A percentile compares a stretch with the other conserved stretches of the same genome.
These are phyloP conservation scores for Centropyge bicolor DNA, from an alignment of 2,797 vertebrate species.

Conservation along the genomic window DNA sequence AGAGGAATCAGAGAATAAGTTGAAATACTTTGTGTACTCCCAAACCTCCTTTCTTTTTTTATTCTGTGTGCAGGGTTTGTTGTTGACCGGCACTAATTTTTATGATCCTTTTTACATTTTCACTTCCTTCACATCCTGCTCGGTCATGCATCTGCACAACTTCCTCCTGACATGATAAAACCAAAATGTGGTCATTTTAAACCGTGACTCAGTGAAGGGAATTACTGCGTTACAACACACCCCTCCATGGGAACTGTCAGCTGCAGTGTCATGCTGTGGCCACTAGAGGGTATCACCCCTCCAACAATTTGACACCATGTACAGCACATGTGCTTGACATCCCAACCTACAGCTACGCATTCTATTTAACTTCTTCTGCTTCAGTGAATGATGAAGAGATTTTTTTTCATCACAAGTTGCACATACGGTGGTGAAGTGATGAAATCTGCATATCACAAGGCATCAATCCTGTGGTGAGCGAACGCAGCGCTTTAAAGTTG, in stretches of 20 bases:
- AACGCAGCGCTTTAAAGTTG: slow-evolving; percentile 26
- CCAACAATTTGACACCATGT: slow-evolving; percentile 33
- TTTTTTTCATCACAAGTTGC: not conserved
- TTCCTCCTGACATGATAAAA: slow-evolving; percentile 24
- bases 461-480: slow-evolving; percentile 7
- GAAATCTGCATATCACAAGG: slow-evolving; percentile 7
- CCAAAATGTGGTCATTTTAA: not conserved
- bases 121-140: slow-evolving; percentile 1
- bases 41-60: not conserved
- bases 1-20: slow-evolving; percentile 7
- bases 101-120: slow-evolving; percentile 40
- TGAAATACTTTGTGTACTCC: slow-evolving; percentile 12
- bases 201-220: slow-evolving; percentile 15
- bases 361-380: not conserved
- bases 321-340: not conserved
- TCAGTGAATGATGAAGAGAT: slow-evolving; percentile 1
- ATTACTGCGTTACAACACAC: not conserved
- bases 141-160: slow-evolving; percentile 25
- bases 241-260: not conserved
- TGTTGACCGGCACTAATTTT: slow-evolving; percentile 25
- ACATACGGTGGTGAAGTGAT: not conserved
- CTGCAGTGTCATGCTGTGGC: slow-evolving; percentile 42
- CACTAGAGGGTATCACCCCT: slow-evolving; percentile 67
- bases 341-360: not conserved
- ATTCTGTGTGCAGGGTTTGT: slow-evolving; percentile 20